A percentile compares a stretch with the other conserved stretches of the same genome.
These are phyloP conservation scores for Anaspis maculata DNA, from an alignment of 2,888 invertebrate genomes.

Conservation along the genomic window DNA sequence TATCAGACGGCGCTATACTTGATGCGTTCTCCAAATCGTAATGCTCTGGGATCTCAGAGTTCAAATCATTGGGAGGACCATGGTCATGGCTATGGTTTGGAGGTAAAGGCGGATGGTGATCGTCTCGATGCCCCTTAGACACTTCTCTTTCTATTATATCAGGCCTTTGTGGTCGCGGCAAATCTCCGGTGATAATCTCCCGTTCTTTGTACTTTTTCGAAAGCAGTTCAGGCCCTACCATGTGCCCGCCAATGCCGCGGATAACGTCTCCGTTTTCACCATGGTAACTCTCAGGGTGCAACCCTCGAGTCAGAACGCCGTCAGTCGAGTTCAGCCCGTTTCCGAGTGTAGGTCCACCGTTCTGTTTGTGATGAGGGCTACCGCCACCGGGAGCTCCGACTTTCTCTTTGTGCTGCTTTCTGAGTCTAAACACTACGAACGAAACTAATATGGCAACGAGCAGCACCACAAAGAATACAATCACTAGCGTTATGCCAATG, in stretches of 20 bases:
- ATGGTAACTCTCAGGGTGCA: slow-evolving; percentile 64
- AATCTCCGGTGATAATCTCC: slow-evolving; percentile 63
- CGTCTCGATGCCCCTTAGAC: slow-evolving; percentile 70
- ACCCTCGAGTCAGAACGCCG: slow-evolving; percentile 57
- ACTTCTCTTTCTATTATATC: slow-evolving; percentile 91
- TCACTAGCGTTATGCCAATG: slow-evolving; percentile 87
- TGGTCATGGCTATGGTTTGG: slow-evolving; percentile 68
- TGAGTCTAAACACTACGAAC: slow-evolving; percentile 83
- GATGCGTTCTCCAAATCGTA: slow-evolving; percentile 96
- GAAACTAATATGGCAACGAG: slow-evolving; percentile 83
- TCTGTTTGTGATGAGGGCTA: slow-evolving; percentile 69
- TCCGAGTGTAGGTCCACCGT: slow-evolving; percentile 60
- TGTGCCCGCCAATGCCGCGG: slow-evolving; percentile 63
- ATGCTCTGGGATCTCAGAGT: slow-evolving; percentile 78
- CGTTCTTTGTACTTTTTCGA: slow-evolving; percentile 86
- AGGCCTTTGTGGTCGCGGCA: slow-evolving; percentile 75
- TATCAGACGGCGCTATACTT: slow-evolving; percentile 95
- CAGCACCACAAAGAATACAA: slow-evolving; percentile 86
- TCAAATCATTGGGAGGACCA: slow-evolving; percentile 64
- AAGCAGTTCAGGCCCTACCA: slow-evolving; percentile 77
- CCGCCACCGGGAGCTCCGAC: slow-evolving; percentile 58
- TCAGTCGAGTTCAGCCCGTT: slow-evolving; percentile 59
- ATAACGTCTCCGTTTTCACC: slow-evolving; percentile 67
- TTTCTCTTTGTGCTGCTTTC: slow-evolving; percentile 83
- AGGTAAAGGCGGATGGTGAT: slow-evolving; percentile 73